Conservation (phyloP, 92 coral and sea anemone species). For the Montipora capitata region DNA sequence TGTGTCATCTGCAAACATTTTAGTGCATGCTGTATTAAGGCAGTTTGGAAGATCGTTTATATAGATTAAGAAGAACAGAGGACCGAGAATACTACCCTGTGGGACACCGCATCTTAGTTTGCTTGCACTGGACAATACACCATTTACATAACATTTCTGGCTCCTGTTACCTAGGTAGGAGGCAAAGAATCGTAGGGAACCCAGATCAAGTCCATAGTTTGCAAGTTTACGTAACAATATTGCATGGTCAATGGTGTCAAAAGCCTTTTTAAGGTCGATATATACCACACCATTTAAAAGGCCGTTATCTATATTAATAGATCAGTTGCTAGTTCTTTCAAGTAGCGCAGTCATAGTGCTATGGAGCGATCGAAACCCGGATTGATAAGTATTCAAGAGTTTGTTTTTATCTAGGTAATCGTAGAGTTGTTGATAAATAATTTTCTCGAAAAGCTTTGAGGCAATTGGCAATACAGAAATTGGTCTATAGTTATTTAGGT, state of each 20-base stretch:
- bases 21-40: slow-evolving; percentile 33
- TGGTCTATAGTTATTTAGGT: no score
- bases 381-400: no score
- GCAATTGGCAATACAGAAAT: no score
- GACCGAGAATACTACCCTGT: slow-evolving; percentile 24
- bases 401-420: no score
- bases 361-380: no score
- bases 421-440: no score
- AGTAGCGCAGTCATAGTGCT: no score
- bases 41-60: slow-evolving; percentile 46
- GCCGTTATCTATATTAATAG: no score
- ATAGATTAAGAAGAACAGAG: neutral
- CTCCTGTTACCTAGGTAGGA: slow-evolving; percentile 31
- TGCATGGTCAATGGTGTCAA: slow-evolving; percentile 15
- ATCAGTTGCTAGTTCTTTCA: no score
- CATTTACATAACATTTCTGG: slow-evolving; percentile 29
- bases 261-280: no score
- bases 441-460: no score
- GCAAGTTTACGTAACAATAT: slow-evolving; percentile 29
- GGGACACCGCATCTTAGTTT: slow-evolving; percentile 40
- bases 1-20: neutral
- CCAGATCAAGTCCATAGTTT: slow-evolving; percentile 39
- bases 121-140: slow-evolving; percentile 11
- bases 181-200: slow-evolving; percentile 9
- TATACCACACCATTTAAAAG: no score